A percentile compares a stretch with the other conserved stretches of the same genome.
These are phyloP conservation scores for Chironomus riparius DNA, from an alignment of 2,888 invertebrate genomes.

Conservation along the genomic window DNA sequence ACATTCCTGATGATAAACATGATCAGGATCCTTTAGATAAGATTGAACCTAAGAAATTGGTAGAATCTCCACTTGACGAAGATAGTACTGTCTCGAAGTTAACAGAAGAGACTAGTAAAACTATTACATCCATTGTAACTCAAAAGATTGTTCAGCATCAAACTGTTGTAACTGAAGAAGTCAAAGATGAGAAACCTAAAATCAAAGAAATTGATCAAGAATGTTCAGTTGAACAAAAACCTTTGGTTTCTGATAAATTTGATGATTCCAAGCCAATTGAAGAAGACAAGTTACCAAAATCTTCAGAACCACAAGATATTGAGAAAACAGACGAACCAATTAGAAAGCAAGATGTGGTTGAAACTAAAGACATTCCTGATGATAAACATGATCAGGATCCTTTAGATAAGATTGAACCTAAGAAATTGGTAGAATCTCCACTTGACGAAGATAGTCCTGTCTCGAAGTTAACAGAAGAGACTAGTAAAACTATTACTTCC, in stretches of 20 bases:
- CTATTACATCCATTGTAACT: too few relatives aligned
- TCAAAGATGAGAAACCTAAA: neutral
- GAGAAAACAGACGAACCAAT: neutral
- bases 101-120: neutral
- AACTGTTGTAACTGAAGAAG: neutral
- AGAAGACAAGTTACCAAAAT: neutral
- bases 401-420: neutral
- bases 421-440: neutral
- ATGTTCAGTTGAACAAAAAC: too few relatives aligned
- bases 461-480: neutral
- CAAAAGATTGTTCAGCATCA: too few relatives aligned
- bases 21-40: neutral
- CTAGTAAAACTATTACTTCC: neutral
- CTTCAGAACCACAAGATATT: neutral
- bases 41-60: neutral
- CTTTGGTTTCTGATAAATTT: neutral
- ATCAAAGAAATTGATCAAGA: too few relatives aligned
- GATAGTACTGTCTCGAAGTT: neutral
- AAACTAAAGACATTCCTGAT: neutral
- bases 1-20: neutral
- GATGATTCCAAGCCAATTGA: neutral
- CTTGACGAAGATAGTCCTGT: neutral
- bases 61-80: neutral
- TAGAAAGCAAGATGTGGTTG: neutral
- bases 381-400: neutral